These are phyloP conservation scores for Myathropa florea DNA, from an alignment of 2,888 invertebrate species.

Conservation along the genomic window DNA sequence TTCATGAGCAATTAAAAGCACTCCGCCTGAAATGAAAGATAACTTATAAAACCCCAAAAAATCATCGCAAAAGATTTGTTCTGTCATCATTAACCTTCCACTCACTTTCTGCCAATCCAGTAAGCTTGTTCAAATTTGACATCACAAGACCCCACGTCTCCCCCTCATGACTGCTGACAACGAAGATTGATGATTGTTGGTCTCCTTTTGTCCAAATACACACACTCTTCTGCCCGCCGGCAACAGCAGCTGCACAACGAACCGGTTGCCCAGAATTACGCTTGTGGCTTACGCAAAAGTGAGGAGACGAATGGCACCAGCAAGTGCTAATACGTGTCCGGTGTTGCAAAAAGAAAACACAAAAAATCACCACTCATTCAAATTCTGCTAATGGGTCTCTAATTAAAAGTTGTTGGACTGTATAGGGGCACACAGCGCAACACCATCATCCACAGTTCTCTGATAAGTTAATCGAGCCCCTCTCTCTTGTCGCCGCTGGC, in stretches of 20 bases:
- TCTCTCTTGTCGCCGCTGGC: not conserved
- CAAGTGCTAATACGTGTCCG: conserved; percentile 13
- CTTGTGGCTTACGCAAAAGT: not conserved
- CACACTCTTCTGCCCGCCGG: not conserved
- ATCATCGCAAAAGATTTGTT: too few relatives aligned
- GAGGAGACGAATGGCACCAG: conserved; percentile 5
- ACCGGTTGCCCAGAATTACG: conserved; percentile 16
- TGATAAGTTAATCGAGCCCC: conserved; percentile 10
- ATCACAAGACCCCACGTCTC: not conserved
- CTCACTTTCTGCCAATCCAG: not conserved
- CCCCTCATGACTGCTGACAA: conserved; percentile 18
- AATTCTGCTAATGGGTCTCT: conserved; percentile 5
- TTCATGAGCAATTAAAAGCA: too few relatives aligned
- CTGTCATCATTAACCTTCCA: not conserved
- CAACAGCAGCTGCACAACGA: not conserved
- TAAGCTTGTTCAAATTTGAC: not conserved
- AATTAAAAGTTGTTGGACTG: conserved; percentile 14
- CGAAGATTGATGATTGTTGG: conserved; percentile 17
- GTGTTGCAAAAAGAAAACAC: not conserved
- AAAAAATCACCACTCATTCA: not conserved
- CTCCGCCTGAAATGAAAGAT: too few relatives aligned
- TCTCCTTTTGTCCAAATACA: not conserved
- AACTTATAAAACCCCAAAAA: too few relatives aligned
- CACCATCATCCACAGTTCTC: not conserved
- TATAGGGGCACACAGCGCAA: not conserved